Evolutionary conservation across 2,888 invertebrate species (phyloP).

Genomic region (Cheilosia vulpina): DNA sequence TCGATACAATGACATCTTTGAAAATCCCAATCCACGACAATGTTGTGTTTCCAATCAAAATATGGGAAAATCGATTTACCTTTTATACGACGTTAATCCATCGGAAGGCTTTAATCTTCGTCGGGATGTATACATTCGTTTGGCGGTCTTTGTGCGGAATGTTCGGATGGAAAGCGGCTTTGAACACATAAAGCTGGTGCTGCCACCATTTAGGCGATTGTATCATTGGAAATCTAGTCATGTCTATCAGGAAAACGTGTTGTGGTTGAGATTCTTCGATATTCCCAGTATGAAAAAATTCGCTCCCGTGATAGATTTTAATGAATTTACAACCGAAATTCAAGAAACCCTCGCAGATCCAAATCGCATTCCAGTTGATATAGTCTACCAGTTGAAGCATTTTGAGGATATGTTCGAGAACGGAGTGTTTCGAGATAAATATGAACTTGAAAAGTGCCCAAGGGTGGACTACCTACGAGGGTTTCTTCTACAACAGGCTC

Average conservation of each 20-base stretch:
- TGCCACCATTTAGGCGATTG: constrained; percentile 96
- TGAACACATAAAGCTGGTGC: constrained; percentile 86
- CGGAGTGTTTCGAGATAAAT: constrained; percentile 93
- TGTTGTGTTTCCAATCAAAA: constrained; percentile 32
- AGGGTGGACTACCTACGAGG: constrained; percentile 78
- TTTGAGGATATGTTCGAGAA: constrained; percentile 93
- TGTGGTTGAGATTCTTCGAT: constrained; percentile 95
- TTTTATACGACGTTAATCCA: constrained; percentile 97
- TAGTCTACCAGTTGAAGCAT: constrained; percentile 92
- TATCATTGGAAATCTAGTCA: constrained; percentile 93
- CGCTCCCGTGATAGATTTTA: constrained; percentile 92
- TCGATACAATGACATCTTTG: constrained; percentile 38
- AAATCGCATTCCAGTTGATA: constrained; percentile 86
- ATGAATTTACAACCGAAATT: constrained; percentile 90
- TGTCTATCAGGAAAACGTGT: constrained; percentile 86
- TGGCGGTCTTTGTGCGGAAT: constrained; percentile 92
- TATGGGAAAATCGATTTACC: constrained; percentile 84
- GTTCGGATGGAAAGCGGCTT: constrained; percentile 84
- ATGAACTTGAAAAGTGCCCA: constrained; percentile 86
- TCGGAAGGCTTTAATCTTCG: constrained; percentile 98
- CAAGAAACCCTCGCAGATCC: constrained; percentile 76
- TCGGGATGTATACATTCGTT: constrained; percentile 97
- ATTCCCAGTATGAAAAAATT: constrained; percentile 89
- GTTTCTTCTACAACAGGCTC: constrained; percentile 91
- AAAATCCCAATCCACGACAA: constrained; percentile 22